These are phyloP conservation scores for Mormyrus hasselquistii DNA, from an alignment of 2,797 vertebrate genomes.

Conservation along the genomic window DNA sequence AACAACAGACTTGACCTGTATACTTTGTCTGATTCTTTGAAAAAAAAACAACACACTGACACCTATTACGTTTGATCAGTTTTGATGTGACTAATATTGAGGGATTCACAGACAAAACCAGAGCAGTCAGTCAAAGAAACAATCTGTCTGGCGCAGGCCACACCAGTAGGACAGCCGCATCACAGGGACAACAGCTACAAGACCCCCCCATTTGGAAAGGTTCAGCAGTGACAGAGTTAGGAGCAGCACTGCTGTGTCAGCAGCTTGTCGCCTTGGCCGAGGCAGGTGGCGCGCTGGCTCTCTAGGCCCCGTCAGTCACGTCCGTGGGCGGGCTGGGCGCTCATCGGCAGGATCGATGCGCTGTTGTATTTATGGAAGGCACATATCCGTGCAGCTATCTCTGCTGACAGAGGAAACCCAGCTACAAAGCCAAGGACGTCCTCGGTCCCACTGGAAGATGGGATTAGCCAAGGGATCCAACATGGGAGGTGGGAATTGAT, in stretches of 20 bases:
- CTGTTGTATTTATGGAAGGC: conserved; percentile 31
- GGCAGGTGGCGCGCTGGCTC: neutral
- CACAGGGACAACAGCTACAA: neutral
- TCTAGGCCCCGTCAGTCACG: conserved; percentile 9
- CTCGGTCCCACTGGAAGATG: conserved; percentile 10
- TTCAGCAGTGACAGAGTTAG: neutral
- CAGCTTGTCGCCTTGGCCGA: neutral
- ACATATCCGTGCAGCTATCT: conserved; percentile 22
- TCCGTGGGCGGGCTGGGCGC: conserved; percentile 26
- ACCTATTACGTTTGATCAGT: neutral
- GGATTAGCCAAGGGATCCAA: conserved; percentile 18
- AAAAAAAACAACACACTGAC: neutral
- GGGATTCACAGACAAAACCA: neutral
- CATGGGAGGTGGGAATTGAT: conserved; percentile 19
- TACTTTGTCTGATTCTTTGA: neutral
- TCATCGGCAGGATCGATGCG: conserved; percentile 19
- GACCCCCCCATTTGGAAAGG: neutral
- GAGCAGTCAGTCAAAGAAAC: neutral
- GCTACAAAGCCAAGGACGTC: conserved; percentile 27
- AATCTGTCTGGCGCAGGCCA: neutral
- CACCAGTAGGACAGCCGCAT: neutral
- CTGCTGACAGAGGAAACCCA: conserved; percentile 29
- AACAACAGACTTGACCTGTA: neutral
- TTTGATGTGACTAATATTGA: neutral
- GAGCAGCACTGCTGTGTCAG: neutral